Evolutionary conservation across 2,797 vertebrate genomes (phyloP).

Genomic region (Mormyrops attenuatus): DNA sequence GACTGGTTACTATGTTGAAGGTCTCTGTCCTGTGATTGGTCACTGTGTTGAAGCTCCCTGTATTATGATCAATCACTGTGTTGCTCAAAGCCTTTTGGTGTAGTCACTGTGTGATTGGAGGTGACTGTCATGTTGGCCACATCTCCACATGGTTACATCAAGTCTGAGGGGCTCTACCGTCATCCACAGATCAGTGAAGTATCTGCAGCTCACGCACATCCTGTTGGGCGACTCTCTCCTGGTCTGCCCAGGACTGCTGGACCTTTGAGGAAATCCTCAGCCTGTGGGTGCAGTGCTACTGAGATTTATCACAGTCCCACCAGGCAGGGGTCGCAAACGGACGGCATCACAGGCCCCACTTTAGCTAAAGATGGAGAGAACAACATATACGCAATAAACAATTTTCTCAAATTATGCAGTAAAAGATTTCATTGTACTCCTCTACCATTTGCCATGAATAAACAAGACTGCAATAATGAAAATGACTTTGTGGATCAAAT

Average conservation of each 20-base stretch:
- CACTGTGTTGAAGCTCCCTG: background rate
- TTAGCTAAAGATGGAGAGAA: background rate
- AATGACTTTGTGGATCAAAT: background rate
- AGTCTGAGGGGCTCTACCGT: background rate
- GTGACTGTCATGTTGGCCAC: background rate
- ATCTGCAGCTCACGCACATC: background rate
- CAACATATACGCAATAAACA: background rate
- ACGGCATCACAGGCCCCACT: background rate
- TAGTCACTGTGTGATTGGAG: background rate
- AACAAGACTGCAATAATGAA: background rate
- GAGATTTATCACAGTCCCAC: background rate
- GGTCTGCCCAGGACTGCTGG: background rate
- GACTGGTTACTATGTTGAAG: background rate
- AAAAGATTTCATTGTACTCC: background rate
- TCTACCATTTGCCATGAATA: constrained; percentile 1
- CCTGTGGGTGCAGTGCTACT: background rate
- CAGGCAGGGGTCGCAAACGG: background rate
- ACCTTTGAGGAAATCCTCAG: background rate
- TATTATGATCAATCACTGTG: background rate
- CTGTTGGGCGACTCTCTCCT: background rate
- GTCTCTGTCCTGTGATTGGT: background rate
- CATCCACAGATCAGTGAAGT: background rate
- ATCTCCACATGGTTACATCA: background rate
- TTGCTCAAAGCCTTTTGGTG: background rate
- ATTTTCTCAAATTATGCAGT: background rate